Conservation (phyloP, 1,140 invertebrate species). For the Platorchestia sp. region DNA sequence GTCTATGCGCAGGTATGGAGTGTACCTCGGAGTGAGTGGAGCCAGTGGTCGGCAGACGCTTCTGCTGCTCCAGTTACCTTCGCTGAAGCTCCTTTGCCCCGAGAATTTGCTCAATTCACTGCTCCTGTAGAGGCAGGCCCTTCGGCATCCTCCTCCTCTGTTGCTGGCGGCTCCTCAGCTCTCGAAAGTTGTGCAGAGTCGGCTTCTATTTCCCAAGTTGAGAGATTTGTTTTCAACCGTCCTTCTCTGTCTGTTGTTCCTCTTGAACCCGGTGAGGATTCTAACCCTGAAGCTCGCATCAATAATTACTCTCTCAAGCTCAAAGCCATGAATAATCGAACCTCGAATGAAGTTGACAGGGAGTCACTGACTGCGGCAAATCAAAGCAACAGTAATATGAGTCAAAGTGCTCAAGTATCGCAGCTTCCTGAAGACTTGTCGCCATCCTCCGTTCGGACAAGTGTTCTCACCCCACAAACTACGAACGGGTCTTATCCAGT, state of each 20-base stretch:
- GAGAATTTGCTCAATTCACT: not conserved
- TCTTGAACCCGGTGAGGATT: not conserved
- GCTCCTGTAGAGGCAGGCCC: not conserved
- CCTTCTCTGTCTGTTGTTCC: not conserved
- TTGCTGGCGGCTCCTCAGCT: not conserved
- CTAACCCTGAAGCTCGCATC: not conserved
- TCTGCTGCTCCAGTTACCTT: not conserved
- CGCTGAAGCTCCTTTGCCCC: not conserved
- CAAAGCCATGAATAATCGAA: not conserved
- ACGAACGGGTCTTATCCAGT: not conserved
- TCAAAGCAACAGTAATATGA: not conserved
- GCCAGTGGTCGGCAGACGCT: not conserved
- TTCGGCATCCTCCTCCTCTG: not conserved
- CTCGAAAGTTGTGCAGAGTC: not conserved
- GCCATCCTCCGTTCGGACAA: not conserved
- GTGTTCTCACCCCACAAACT: conserved; percentile 15
- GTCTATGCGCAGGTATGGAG: conserved; percentile 40
- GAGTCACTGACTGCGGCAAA: not conserved
- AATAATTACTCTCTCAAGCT: not conserved
- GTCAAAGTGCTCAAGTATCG: not conserved
- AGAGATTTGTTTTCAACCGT: not conserved
- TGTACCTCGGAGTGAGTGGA: not conserved
- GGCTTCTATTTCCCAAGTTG: not conserved
- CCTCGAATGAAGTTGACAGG: not conserved
- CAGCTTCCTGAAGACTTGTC: not conserved